A percentile compares a stretch with the other conserved stretches of the same genome.
These are phyloP conservation scores for Cassiopea xamachana DNA, from an alignment of 30 jellyfish, hydroid and myxozoan species.

Conservation along the genomic window DNA sequence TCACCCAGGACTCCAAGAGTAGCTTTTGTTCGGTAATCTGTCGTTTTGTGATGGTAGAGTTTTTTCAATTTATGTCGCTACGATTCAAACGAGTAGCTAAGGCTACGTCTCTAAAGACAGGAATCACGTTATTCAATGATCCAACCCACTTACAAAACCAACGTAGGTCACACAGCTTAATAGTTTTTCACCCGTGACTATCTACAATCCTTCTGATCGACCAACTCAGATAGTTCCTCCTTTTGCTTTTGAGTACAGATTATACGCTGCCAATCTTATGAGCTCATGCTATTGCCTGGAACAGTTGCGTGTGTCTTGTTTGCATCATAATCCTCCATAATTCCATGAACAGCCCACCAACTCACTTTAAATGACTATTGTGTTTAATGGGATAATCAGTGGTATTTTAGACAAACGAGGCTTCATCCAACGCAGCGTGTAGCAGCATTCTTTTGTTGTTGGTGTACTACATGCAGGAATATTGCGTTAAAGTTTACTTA, in stretches of 20 bases:
- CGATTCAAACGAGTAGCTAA: no score
- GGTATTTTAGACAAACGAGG: neutral
- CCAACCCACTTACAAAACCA: no score
- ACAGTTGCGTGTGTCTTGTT: constrained; percentile 1
- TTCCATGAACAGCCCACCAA: constrained; percentile 1
- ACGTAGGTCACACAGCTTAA: no score
- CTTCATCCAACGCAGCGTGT: neutral
- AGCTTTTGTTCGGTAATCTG: no score
- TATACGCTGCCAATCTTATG: neutral
- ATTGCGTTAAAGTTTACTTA: neutral
- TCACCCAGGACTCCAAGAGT: no score
- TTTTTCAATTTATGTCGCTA: no score
- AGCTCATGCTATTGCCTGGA: neutral
- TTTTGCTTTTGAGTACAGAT: neutral
- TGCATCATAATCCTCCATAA: neutral
- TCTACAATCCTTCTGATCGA: neutral
- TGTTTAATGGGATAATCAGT: neutral
- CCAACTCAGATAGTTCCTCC: neutral
- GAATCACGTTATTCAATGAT: no score
- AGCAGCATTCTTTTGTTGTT: neutral
- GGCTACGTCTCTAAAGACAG: no score
- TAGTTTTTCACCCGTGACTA: no score
- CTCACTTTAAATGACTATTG: neutral
- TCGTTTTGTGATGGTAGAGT: no score
- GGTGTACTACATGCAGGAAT: neutral